A percentile compares a stretch with the other conserved stretches of the same genome.
Conservation (phyloP, 1,140 invertebrate species). For the Brachionus plicatilis region DNA sequence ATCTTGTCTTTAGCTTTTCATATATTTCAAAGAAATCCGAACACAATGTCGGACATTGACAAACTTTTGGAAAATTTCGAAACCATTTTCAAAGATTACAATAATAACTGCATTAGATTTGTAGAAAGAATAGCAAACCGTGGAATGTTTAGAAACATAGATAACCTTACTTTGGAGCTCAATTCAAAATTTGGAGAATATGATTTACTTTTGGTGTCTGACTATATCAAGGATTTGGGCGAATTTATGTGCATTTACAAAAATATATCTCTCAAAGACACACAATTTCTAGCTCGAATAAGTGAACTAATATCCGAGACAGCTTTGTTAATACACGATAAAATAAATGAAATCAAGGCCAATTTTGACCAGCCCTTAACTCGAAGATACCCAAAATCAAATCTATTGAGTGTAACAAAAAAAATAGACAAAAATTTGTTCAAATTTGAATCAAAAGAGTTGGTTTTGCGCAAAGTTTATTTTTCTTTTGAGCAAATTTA, state of each 20-base stretch:
- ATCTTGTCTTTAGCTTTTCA: neutral
- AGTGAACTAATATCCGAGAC: neutral
- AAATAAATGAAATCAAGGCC: neutral
- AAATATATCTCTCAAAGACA: neutral
- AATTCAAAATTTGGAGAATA: conserved; percentile 28
- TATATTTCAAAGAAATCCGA: neutral
- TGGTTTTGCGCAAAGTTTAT: neutral
- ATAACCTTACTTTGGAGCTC: neutral
- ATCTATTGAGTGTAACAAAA: neutral
- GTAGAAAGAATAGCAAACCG: neutral
- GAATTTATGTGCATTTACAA: conserved; percentile 22
- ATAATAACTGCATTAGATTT: neutral
- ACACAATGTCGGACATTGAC: neutral
- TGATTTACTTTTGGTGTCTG: neutral
- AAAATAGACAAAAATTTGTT: conserved; percentile 2
- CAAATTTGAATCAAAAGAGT: conserved; percentile 2
- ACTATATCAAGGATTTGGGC: neutral
- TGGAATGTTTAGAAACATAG: neutral
- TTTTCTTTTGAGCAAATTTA: conserved; percentile 22
- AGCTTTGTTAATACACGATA: neutral
- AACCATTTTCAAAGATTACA: neutral
- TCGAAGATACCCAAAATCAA: neutral
- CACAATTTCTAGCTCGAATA: neutral
- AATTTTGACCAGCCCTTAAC: neutral
- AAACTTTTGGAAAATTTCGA: neutral